These are phyloP conservation scores for Tetropium fuscum DNA, from an alignment of 2,888 invertebrate species.

Conservation along the genomic window DNA sequence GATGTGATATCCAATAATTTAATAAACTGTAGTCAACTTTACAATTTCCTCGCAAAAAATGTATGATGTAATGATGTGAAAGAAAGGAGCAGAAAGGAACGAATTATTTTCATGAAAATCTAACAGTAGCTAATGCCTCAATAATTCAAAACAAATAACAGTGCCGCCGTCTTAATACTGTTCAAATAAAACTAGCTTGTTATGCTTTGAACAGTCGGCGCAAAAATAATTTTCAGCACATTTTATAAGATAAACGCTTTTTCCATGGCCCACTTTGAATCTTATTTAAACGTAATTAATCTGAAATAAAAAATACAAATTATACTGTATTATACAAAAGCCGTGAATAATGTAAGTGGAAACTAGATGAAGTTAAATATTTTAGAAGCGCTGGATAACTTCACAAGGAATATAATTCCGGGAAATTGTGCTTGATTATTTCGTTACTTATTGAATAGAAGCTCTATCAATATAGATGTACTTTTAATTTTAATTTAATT, in stretches of 20 bases:
- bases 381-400: conserved; percentile 17
- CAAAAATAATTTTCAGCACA: conserved; percentile 26
- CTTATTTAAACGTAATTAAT: conserved; percentile 25
- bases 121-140: conserved; percentile 26
- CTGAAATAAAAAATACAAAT: conserved; percentile 7
- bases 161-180: conserved; percentile 47
- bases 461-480: conserved; percentile 40
- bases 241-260: conserved; percentile 17
- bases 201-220: conserved; percentile 33
- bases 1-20: too few species aligned
- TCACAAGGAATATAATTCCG: conserved; percentile 18
- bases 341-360: conserved; percentile 19
- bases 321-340: conserved; percentile 5
- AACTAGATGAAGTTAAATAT: conserved; percentile 22
- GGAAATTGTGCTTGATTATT: conserved; percentile 32
- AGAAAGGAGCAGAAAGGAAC: neutral
- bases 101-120: conserved; percentile 19
- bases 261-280: conserved; percentile 21
- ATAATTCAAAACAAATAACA: conserved; percentile 44
- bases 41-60: too few species aligned
- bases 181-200: conserved; percentile 50
- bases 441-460: conserved; percentile 37
- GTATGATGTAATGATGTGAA: neutral
- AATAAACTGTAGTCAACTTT: too few species aligned
- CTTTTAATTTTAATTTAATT: conserved; percentile 35